Base-by-base conservation (phyloP, 2,888 invertebrate species). In the Drosophila rubida region DNA sequence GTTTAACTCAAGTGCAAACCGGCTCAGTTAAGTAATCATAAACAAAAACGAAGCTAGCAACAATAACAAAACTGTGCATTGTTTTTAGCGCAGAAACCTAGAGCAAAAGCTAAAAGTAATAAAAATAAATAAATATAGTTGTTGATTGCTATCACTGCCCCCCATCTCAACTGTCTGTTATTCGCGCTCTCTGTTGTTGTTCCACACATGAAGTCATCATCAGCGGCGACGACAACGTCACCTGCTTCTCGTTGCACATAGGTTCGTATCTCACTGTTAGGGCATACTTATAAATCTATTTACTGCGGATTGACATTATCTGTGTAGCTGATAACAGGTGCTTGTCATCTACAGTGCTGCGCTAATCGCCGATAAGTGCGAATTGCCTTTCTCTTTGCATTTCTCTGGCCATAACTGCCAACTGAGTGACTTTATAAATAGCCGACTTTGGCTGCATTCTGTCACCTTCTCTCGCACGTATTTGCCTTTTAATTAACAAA, bases 1-100 rank as follows among this genome's bases (percentile, higher is more conserved):
- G 66, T 48, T 63, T 59, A 65, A 54, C 72, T 83, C 78, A 83
- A 83, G 67, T 77, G 78, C 83, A 82, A 83, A 87, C 86, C 83
- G 86, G 82, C 86, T 83, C 67, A 35, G 80, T 62, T 79, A 77
- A 82, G 68, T 79, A 80, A 85, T 80, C 67, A 67, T 35, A 79
- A 46, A 59, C 46, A 48, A 35, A 37, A 58, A 49, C 50, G 63
- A 63, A 42, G 65, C 30, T 44, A 58, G 14, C 22, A 42, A 22
- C 39, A 51, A n/a, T 44, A 44, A 55, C 19, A 57, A 55, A 35
- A 65, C 30, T n/a, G 7, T 35, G 39, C 16, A 60, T 60, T 60
- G 60, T 60, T 44, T 41, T 27, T 42, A 42, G 14, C 44, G 35
- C 35, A 45, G 13, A 16, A 58, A 49, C 57, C 39, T 48, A 58